Percentiles rank a stretch among this genome's conserved stretches.
Evolutionary conservation across 2,888 invertebrate genomes (phyloP).

Genomic region (Caenorhabditis imperialis): DNA sequence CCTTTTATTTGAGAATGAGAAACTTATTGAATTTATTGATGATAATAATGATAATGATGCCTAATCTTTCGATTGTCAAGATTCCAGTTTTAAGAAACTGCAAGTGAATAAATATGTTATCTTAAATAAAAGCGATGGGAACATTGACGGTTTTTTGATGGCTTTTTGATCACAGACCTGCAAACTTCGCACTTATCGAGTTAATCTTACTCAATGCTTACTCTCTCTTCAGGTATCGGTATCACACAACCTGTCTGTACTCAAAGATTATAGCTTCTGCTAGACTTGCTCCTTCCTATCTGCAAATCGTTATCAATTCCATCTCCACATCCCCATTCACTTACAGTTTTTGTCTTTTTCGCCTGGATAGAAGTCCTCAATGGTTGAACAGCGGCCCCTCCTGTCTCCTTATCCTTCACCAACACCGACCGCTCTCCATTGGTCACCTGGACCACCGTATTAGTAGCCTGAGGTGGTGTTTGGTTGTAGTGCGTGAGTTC

Average conservation of each 20-base stretch:
- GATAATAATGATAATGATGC: too few relatives aligned
- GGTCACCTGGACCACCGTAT: constrained; percentile 33
- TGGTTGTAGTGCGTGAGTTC: constrained; percentile 55
- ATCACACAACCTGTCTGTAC: constrained; percentile 36
- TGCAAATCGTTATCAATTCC: constrained; percentile 39
- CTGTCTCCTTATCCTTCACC: constrained; percentile 17
- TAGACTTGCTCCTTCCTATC: constrained; percentile 51
- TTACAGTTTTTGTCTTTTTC: constrained; percentile 33
- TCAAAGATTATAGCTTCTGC: constrained; percentile 52
- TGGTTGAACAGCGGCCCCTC: constrained; percentile 20
- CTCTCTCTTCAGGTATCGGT: too few relatives aligned
- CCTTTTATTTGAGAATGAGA: too few relatives aligned
- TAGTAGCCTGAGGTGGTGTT: constrained; percentile 16
- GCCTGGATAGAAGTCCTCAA: constrained; percentile 42
- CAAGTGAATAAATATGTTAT: too few relatives aligned
- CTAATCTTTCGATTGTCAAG: too few relatives aligned
- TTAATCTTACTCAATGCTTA: too few relatives aligned
- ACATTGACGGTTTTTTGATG: too few relatives aligned
- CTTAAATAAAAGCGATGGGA: too few relatives aligned
- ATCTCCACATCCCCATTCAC: background rate
- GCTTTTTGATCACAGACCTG: constrained; percentile 48
- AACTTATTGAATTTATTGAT: too few relatives aligned
- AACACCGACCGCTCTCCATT: constrained; percentile 34
- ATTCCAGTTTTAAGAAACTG: too few relatives aligned
- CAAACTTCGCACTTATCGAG: too few relatives aligned